Base-by-base conservation (phyloP, 2,888 invertebrate species). In the Tupiocoris notatus region DNA sequence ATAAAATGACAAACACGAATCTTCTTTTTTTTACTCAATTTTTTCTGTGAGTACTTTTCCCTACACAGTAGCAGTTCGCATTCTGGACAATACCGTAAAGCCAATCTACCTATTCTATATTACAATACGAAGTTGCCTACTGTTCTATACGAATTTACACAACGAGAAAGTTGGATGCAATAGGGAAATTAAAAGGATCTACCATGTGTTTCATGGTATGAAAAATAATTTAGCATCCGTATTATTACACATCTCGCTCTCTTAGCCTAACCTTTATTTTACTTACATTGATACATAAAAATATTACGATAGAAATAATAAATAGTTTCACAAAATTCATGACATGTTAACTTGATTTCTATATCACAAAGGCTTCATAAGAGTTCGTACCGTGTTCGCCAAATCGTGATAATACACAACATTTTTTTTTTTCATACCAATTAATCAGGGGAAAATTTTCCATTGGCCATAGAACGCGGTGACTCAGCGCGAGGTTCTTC, bases 301-400 rank as follows among this genome's bases (percentile, higher is more conserved):
- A 78, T 78, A 77, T 78, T 75, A 77, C 77, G 75, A 76, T 70
- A 67, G 65, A 77, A 67, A 71, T 73, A 77, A 78, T 78, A 78
- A 77, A 78, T 77, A 78, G 76, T 67, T 71, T 74, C 75, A 77
- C 75, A 78, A 78, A 76, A 78, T 76, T 76, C 66, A 65, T 78
- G 78, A 78, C 76, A 78, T 71, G 22, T 71, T 76, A 76, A 66
- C 63, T 76, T 76, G 57, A 61, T 73, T 65, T 71, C 71, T 65
- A 78, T 78, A 78, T 78, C 78, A 78, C 78, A 78, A 77, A 71
- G 78, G 78, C 78, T 78, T 78, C 56, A 62, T 73, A 62, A 54
- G 73, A 62, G 62, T 73, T 73, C 73, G 62, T 61, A 62, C 73
- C 73, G 63, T 62, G 39, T 7, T 62, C 24, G 61, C 56, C 20